Conservation (phyloP, 2,888 invertebrate genomes). For the Andrena praecox region DNA sequence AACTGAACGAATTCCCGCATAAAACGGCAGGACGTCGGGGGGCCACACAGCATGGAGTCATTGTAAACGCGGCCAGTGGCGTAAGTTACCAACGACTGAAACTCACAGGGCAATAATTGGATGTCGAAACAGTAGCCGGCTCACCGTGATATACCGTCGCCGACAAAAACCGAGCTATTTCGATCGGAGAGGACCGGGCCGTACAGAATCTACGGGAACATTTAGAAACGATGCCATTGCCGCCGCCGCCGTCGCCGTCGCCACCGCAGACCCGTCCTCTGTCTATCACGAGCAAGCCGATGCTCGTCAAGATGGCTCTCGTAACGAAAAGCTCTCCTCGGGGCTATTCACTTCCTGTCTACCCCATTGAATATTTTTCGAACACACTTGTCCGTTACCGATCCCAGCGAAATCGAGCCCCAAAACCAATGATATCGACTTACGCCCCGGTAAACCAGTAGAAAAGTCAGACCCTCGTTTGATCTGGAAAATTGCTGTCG, state of each 20-base stretch:
- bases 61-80: constrained; percentile 77
- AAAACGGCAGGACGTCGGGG: constrained; percentile 64
- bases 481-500: constrained; percentile 67
- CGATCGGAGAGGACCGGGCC: constrained; percentile 28
- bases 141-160: constrained; percentile 42
- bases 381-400: constrained; percentile 70
- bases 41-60: constrained; percentile 60
- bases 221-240: constrained; percentile 71
- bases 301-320: constrained; percentile 80
- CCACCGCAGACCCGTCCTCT: constrained; percentile 63
- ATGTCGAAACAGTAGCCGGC: constrained; percentile 49
- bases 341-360: constrained; percentile 73
- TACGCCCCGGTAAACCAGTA: constrained; percentile 58
- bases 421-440: constrained; percentile 62
- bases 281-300: constrained; percentile 76
- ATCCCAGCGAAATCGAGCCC: constrained; percentile 37
- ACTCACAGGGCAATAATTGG: constrained; percentile 60
- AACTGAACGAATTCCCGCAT: constrained; percentile 74
- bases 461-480: constrained; percentile 60
- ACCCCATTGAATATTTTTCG: constrained; percentile 70
- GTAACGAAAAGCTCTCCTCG: constrained; percentile 64
- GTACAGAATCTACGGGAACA: constrained; percentile 54
- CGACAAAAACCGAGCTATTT: constrained; percentile 42
- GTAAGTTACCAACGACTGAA: constrained; percentile 70
- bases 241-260: constrained; percentile 54